These are phyloP conservation scores for Heterotis niloticus DNA, from an alignment of 2,113 vertebrate species.

Conservation along the genomic window DNA sequence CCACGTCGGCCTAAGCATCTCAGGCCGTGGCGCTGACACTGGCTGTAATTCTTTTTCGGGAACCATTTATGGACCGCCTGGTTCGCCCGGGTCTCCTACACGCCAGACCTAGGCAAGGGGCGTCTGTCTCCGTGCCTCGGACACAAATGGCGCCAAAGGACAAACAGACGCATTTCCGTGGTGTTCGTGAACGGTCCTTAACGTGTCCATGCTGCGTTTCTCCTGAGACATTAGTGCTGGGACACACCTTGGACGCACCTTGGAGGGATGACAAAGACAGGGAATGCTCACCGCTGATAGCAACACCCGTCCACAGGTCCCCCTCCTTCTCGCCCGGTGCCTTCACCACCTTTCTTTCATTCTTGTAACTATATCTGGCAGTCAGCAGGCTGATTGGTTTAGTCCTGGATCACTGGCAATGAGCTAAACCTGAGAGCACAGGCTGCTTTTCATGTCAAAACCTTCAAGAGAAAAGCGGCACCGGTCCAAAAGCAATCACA, in stretches of 20 bases:
- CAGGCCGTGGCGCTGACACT: conserved; percentile 11
- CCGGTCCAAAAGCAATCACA: conserved; percentile 72
- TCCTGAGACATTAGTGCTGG: conserved; percentile 3
- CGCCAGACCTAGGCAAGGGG: background rate
- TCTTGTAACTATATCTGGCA: conserved; percentile 69
- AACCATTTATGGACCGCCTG: background rate
- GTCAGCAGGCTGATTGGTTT: conserved; percentile 69
- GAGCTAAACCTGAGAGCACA: conserved; percentile 67
- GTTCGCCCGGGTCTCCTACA: background rate
- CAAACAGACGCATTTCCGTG: background rate
- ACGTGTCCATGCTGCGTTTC: too few species aligned
- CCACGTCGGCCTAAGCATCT: background rate
- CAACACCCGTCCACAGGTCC: background rate
- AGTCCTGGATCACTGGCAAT: conserved; percentile 69
- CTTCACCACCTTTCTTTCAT: conserved; percentile 34
- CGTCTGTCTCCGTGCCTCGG: background rate
- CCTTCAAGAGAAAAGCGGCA: conserved; percentile 64
- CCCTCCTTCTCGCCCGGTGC: background rate
- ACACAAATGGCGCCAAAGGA: background rate
- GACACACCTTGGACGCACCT: background rate
- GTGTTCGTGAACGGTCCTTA: background rate
- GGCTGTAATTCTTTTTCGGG: conserved; percentile 4
- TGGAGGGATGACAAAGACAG: conserved; percentile 12
- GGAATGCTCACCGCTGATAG: background rate
- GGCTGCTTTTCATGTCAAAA: conserved; percentile 72